Evolutionary conservation across 2,113 vertebrate species (phyloP).

Genomic region (Setophaga coronata): DNA sequence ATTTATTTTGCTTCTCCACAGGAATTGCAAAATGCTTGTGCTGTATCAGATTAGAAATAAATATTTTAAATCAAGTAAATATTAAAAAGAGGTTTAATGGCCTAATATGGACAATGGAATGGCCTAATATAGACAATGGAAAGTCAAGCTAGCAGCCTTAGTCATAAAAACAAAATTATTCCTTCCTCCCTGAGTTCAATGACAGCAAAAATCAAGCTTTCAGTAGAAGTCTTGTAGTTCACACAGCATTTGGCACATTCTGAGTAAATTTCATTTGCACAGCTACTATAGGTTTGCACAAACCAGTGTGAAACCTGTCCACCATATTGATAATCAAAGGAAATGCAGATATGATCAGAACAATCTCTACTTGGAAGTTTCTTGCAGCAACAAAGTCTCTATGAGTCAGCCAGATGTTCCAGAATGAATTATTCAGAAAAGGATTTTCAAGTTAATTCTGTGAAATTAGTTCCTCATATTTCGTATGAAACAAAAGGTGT

Average conservation of each 20-base stretch:
- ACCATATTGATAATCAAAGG: constrained; percentile 67
- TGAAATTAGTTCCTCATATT: constrained; percentile 64
- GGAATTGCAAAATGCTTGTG: constrained; percentile 34
- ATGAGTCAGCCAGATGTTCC: constrained; percentile 62
- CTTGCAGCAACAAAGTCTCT: constrained; percentile 54
- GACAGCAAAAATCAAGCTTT: constrained; percentile 39
- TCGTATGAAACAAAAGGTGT: constrained; percentile 1
- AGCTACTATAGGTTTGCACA: constrained; percentile 27
- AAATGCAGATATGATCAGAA: constrained; percentile 48
- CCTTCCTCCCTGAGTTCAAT: background rate
- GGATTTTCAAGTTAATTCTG: constrained; percentile 50
- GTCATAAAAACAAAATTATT: background rate
- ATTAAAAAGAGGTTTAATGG: background rate
- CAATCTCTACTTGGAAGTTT: constrained; percentile 54
- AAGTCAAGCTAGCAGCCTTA: constrained; percentile 1
- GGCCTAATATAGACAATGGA: background rate
- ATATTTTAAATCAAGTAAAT: background rate
- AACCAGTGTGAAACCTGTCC: constrained; percentile 39
- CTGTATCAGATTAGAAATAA: background rate
- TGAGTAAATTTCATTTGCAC: constrained; percentile 38
- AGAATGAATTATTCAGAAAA: constrained; percentile 70
- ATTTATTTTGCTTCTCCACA: background rate
- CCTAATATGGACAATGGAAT: background rate
- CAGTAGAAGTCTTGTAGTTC: background rate
- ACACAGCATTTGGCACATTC: constrained; percentile 12